Evolutionary conservation across 2,888 invertebrate genomes (phyloP).

Genomic region (Sarcophaga subvicina): DNA sequence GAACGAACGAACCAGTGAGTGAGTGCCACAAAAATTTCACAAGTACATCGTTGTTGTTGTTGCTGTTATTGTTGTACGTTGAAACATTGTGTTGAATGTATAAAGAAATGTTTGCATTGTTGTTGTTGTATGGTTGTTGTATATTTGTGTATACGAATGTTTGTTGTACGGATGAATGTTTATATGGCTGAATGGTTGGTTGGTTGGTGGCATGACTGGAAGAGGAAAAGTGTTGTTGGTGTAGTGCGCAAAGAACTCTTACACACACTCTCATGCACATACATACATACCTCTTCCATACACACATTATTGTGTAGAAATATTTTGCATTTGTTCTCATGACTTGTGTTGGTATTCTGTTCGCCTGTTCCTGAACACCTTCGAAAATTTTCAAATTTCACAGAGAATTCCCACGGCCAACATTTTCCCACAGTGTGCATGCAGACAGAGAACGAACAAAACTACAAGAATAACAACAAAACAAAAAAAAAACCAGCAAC

Average conservation of each 20-base stretch:
- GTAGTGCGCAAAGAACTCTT: constrained; percentile 32
- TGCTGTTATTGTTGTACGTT: neutral
- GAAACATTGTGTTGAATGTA: constrained; percentile 33
- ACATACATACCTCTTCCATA: neutral
- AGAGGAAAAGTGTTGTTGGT: constrained; percentile 17
- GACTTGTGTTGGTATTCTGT: constrained; percentile 74
- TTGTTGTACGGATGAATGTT: constrained; percentile 8
- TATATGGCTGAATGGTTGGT: constrained; percentile 7
- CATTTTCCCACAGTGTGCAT: constrained; percentile 81
- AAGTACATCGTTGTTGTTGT: constrained; percentile 1
- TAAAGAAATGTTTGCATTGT: neutral
- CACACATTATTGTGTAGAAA: constrained; percentile 11
- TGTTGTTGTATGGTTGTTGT: neutral
- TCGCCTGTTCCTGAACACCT: constrained; percentile 81
- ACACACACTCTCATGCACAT: constrained; percentile 11
- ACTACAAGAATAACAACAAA: constrained; percentile 39
- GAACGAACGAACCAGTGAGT: constrained; percentile 8
- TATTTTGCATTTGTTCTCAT: constrained; percentile 73
- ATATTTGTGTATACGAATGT: neutral
- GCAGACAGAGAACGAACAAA: constrained; percentile 30
- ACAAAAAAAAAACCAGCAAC: neutral
- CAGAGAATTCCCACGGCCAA: constrained; percentile 82
- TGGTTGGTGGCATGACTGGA: constrained; percentile 28
- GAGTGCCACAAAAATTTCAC: constrained; percentile 50
- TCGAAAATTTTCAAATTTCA: constrained; percentile 81